These are phyloP conservation scores for Troilus luridus DNA, from an alignment of 2,888 invertebrate species.

Conservation along the genomic window DNA sequence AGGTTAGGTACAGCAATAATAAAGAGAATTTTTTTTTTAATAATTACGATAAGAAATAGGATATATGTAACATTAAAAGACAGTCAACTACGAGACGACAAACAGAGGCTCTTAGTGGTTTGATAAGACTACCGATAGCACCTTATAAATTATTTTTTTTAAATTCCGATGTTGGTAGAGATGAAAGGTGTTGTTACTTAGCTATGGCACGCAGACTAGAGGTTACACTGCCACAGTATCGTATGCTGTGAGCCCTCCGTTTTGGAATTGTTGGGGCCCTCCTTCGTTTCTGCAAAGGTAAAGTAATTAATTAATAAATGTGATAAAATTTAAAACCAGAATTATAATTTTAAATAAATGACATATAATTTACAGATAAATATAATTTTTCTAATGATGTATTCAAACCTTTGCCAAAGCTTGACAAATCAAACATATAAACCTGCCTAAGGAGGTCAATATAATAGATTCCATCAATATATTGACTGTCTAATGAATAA, in stretches of 20 bases:
- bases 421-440: too few species aligned
- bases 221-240: slow-evolving; percentile 99
- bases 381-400: too few species aligned
- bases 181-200: slow-evolving; percentile 44
- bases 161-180: slow-evolving; percentile 16
- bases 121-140: slow-evolving; percentile 57
- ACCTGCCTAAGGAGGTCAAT: too few species aligned
- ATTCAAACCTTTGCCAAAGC: too few species aligned
- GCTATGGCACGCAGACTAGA: slow-evolving; percentile 73
- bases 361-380: too few species aligned
- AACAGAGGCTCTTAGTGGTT: slow-evolving; percentile 55
- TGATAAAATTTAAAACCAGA: background rate
- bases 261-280: slow-evolving; percentile 82
- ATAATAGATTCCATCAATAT: too few species aligned
- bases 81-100: slow-evolving; percentile 34
- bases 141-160: slow-evolving; percentile 51
- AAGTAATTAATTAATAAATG: background rate
- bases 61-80: slow-evolving; percentile 50
- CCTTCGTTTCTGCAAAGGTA: slow-evolving; percentile 86
- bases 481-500: too few species aligned
- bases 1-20: slow-evolving; percentile 41
- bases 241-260: slow-evolving; percentile 95
- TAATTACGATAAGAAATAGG: slow-evolving; percentile 39
- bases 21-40: slow-evolving; percentile 28
- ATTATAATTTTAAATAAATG: too few species aligned